Evolutionary conservation across 2,113 vertebrate species (phyloP), one percentile per base, ranked within the genome.

Genomic region (Istiophorus platypterus): DNA sequence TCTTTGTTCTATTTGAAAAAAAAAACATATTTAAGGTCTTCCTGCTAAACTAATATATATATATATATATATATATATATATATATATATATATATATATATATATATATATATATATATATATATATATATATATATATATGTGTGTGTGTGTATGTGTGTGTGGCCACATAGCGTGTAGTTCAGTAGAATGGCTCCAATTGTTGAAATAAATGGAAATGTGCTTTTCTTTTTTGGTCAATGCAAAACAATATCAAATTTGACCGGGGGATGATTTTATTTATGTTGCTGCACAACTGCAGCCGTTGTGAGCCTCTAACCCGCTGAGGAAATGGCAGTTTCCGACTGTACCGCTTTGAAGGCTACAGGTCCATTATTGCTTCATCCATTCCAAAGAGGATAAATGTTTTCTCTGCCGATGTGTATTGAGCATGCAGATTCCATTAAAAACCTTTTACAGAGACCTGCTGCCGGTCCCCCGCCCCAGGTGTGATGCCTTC

Each of bases 351-450:
- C 51, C 39, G 37, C 86, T 92, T 90, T 90, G 88, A 90, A 85
- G 87, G 31, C 75, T 37, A 72, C 58, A 14, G 63, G 56, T 88
- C 82, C 85, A 77, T 93, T 88, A 91, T 73, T 58, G 73, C 85
- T 82, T 84, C 86, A 88, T 86, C 62, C 81, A 88, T 85, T 70
- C 77, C 90, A 90, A 90, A 92, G 92, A 85, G 79, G 80, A 71
- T 91, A 86, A 91, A 93, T 94, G 92, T 95, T 94, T 93, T 94
- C 88, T 72, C 92, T 93, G 79, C 27, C 51, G 81, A 93, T 95
- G 95, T 95, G 94, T 96, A 96, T 96, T 96, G 87, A 77, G 72
- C 57, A 64, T 72, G 86, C 81, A 87, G 85, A 92, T 89, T 91
- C 91, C 92, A 94, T 95, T 95, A 95, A 82, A 91, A 66, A 8